Conservation (phyloP, 2,113 vertebrate species). For the Podilymbus podiceps region DNA sequence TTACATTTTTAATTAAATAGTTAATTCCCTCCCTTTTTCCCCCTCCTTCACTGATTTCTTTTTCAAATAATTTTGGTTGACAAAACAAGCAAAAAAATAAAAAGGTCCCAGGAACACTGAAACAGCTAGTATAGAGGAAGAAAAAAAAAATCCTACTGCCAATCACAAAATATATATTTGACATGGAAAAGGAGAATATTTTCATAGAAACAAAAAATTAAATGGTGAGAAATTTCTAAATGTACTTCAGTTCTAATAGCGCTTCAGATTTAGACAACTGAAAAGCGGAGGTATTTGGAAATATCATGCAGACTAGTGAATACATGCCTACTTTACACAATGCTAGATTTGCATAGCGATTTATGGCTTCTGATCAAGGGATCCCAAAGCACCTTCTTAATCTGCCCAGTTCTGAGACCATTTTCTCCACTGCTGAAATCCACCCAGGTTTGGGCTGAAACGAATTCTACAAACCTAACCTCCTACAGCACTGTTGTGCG, state of each 20-base stretch:
- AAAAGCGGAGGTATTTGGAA: not conserved
- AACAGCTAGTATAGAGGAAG: not conserved
- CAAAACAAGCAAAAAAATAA: not conserved
- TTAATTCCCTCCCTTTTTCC: not conserved
- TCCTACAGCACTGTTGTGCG: no score
- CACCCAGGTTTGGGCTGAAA: not conserved
- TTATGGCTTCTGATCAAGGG: not conserved
- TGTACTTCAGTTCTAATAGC: not conserved
- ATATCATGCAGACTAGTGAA: not conserved
- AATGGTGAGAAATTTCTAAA: not conserved
- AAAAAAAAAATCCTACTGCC: not conserved
- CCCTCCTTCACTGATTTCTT: not conserved
- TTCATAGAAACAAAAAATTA: not conserved
- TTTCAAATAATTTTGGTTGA: not conserved
- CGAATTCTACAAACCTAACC: not conserved
- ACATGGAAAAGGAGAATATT: not conserved
- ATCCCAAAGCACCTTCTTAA: not conserved
- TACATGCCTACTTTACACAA: not conserved
- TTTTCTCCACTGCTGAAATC: not conserved
- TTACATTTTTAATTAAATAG: not conserved
- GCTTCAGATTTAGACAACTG: not conserved
- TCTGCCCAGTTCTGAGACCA: not conserved
- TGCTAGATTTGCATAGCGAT: not conserved
- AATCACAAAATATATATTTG: not conserved
- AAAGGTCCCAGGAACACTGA: not conserved